Conservation (phyloP, 2,797 vertebrate genomes). For the Austrolebias charrua region DNA sequence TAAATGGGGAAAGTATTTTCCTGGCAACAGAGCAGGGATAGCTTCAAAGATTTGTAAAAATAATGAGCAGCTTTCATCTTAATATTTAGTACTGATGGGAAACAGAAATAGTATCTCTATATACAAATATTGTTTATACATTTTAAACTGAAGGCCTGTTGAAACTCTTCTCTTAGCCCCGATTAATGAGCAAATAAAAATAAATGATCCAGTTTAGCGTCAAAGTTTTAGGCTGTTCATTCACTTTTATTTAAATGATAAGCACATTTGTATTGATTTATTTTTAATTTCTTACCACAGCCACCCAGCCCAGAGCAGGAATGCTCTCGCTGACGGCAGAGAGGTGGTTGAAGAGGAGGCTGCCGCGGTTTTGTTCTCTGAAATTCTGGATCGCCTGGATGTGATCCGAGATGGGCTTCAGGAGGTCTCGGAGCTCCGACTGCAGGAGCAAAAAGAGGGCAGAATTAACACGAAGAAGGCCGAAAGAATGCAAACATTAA, state of each 20-base stretch:
- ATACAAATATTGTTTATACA: not conserved
- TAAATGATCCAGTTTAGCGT: not conserved
- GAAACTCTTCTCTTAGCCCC: not conserved
- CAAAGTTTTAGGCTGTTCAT: not conserved
- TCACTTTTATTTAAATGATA: not conserved
- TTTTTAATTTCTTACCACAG: constrained; percentile 84
- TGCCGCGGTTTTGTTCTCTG: constrained; percentile 92
- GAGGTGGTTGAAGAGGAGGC: constrained; percentile 93
- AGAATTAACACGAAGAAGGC: not conserved
- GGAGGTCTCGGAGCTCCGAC: constrained; percentile 84
- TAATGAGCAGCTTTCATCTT: constrained; percentile 41
- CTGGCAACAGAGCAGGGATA: constrained; percentile 40
- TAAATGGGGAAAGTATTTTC: constrained; percentile 3
- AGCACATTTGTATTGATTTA: not conserved
- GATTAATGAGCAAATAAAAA: no score
- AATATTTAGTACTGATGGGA: constrained; percentile 21
- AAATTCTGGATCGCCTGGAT: constrained; percentile 95
- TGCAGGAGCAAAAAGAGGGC: constrained; percentile 53
- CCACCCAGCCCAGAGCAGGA: constrained; percentile 95
- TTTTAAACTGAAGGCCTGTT: not conserved
- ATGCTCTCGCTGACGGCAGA: constrained; percentile 97
- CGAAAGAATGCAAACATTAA: constrained; percentile 5
- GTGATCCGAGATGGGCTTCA: constrained; percentile 93
- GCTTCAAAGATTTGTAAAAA: constrained; percentile 10
- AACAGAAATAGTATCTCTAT: constrained; percentile 18